Conservation (phyloP, 2,888 invertebrate genomes). For the Perdita meconis region DNA sequence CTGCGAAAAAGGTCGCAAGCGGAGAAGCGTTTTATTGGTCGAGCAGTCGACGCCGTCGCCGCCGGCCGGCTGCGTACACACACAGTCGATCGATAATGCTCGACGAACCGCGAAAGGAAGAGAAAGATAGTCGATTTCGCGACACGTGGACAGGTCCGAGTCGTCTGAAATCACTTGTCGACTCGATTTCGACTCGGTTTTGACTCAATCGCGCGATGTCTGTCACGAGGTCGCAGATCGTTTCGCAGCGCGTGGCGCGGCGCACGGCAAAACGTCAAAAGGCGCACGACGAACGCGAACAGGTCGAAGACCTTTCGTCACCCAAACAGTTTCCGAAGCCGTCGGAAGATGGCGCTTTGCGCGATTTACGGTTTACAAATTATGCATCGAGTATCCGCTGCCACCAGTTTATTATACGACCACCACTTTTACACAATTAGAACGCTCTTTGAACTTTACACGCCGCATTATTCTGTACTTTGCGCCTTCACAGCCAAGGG, state of each 20-base stretch:
- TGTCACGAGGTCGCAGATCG: slow-evolving; percentile 47
- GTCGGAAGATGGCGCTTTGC: slow-evolving; percentile 50
- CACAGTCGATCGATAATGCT: slow-evolving; percentile 55
- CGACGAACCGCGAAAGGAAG: slow-evolving; percentile 22
- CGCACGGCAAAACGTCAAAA: slow-evolving; percentile 54
- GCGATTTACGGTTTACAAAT: slow-evolving; percentile 34
- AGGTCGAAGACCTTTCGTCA: slow-evolving; percentile 56
- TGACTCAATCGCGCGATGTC: too few species aligned
- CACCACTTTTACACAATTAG: slow-evolving; percentile 6
- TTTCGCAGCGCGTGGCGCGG: slow-evolving; percentile 1
- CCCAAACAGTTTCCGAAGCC: slow-evolving; percentile 32
- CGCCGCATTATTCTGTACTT: not conserved
- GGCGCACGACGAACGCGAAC: slow-evolving; percentile 19
- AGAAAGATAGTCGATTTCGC: slow-evolving; percentile 15
- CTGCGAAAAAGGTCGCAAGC: slow-evolving; percentile 5
- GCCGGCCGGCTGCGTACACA: slow-evolving; percentile 49
- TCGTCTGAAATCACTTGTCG: not conserved
- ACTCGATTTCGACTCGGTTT: too few species aligned
- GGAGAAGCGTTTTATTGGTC: slow-evolving; percentile 12
- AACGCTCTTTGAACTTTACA: slow-evolving; percentile 20
- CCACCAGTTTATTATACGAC: too few species aligned
- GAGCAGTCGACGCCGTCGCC: slow-evolving; percentile 18
- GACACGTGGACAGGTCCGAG: too few species aligned
- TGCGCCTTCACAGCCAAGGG: not conserved
- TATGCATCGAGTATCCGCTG: slow-evolving; percentile 5